phyloP scores from a whole-genome alignment of 1,140 invertebrate species.

The Coptotermes formosanus region DNA sequence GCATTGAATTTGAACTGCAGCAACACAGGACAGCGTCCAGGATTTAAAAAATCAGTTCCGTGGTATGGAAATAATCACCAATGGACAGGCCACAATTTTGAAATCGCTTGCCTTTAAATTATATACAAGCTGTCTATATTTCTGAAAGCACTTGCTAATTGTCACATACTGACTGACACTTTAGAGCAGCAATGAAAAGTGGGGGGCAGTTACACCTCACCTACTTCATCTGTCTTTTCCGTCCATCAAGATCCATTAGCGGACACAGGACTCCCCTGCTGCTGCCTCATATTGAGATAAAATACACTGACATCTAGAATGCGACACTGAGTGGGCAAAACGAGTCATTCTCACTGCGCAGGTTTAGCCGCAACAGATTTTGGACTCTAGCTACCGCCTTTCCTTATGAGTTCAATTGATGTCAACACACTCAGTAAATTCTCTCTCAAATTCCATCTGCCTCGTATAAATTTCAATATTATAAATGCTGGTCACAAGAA shows the following conservation, averaged over 20 bases:
- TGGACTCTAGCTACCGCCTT: neutral
- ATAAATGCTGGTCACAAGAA: no score
- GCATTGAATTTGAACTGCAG: no score
- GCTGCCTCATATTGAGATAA: neutral
- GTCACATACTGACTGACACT: neutral
- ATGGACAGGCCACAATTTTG: neutral
- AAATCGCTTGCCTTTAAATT: neutral
- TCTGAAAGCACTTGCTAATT: conserved; percentile 12
- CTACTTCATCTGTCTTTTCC: conserved; percentile 12
- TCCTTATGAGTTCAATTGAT: no score
- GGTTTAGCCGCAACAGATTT: neutral
- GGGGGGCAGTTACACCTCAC: neutral
- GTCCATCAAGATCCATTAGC: neutral
- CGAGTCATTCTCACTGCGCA: neutral
- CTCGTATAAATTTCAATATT: no score
- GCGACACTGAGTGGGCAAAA: neutral
- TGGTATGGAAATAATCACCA: no score
- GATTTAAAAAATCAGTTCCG: no score
- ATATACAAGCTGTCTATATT: neutral
- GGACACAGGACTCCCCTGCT: neutral
- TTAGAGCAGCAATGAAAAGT: neutral
- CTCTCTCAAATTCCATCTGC: no score
- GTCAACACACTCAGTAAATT: no score
- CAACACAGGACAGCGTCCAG: no score
- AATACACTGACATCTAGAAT: conserved; percentile 2